Conservation (phyloP, 1,140 invertebrate genomes). For the Polyergus mexicanus region DNA sequence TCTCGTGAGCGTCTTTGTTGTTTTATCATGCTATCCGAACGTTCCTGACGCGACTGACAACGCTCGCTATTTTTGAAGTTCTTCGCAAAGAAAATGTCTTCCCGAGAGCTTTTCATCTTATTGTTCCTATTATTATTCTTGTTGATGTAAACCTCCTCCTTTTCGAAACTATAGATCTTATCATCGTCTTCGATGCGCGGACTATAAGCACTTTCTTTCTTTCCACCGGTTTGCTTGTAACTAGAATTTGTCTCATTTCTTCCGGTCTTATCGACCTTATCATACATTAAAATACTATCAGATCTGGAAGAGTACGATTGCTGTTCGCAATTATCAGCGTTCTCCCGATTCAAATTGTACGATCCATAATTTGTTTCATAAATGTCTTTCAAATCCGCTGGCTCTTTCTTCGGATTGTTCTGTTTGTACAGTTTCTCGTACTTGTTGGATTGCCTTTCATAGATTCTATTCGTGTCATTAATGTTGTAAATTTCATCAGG, state of each 20-base stretch:
- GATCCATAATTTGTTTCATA: constrained; percentile 70
- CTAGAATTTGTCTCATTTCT: constrained; percentile 73
- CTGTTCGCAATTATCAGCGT: background rate
- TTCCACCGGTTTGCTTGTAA: constrained; percentile 69
- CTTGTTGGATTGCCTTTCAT: constrained; percentile 70
- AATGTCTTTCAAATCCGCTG: constrained; percentile 33
- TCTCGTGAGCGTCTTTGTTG: constrained; percentile 63
- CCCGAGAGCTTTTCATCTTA: constrained; percentile 57
- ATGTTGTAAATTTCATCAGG: constrained; percentile 66
- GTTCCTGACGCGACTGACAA: constrained; percentile 44
- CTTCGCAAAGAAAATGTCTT: constrained; percentile 72
- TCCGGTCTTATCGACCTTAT: constrained; percentile 55
- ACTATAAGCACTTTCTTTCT: constrained; percentile 71
- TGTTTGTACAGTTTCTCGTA: constrained; percentile 70
- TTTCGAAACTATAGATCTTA: constrained; percentile 81
- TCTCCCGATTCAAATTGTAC: constrained; percentile 62
- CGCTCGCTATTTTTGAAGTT: constrained; percentile 47
- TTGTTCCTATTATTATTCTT: constrained; percentile 71
- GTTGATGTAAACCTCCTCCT: constrained; percentile 71
- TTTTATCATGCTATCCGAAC: background rate
- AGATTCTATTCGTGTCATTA: constrained; percentile 18
- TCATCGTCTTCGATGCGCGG: constrained; percentile 83
- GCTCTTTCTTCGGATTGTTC: constrained; percentile 25
- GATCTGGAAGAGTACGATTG: constrained; percentile 9
- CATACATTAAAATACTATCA: constrained; percentile 29